Conservation (phyloP, 2,113 vertebrate genomes). For the Grallaria varia region DNA sequence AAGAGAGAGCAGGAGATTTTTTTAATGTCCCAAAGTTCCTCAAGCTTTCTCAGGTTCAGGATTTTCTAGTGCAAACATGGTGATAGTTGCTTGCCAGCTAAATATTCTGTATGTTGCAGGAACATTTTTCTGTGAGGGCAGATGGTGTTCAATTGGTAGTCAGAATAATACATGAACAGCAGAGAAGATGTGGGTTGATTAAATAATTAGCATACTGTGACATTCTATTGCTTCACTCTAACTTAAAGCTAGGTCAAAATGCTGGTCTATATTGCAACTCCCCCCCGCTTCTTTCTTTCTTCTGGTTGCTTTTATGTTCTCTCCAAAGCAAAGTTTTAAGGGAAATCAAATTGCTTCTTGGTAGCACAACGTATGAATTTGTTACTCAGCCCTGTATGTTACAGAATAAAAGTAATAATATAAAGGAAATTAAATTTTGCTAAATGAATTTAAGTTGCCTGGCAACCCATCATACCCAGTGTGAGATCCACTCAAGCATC, state of each 20-base stretch:
- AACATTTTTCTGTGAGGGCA: constrained; percentile 51
- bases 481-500: not conserved
- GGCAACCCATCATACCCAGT: not conserved
- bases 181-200: constrained; percentile 59
- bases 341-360: not conserved
- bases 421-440: constrained; percentile 33
- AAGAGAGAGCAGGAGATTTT: not conserved
- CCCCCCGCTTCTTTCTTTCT: not conserved
- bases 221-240: constrained; percentile 38
- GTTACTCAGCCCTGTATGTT: not conserved
- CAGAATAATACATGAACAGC: constrained; percentile 59
- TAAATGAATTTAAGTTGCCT: constrained; percentile 31
- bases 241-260: constrained; percentile 52
- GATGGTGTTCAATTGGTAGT: constrained; percentile 53
- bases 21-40: not conserved
- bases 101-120: constrained; percentile 35
- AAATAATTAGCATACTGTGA: constrained; percentile 62
- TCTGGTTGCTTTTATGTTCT: not conserved
- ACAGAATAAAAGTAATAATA: not conserved
- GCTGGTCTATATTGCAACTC: not conserved
- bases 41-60: not conserved
- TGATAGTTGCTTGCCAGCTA: not conserved
- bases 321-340: not conserved
- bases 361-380: not conserved
- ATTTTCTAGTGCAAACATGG: not conserved